phyloP scores from a whole-genome alignment of 2,113 vertebrate genomes.

The Heterocephalus glaber region DNA sequence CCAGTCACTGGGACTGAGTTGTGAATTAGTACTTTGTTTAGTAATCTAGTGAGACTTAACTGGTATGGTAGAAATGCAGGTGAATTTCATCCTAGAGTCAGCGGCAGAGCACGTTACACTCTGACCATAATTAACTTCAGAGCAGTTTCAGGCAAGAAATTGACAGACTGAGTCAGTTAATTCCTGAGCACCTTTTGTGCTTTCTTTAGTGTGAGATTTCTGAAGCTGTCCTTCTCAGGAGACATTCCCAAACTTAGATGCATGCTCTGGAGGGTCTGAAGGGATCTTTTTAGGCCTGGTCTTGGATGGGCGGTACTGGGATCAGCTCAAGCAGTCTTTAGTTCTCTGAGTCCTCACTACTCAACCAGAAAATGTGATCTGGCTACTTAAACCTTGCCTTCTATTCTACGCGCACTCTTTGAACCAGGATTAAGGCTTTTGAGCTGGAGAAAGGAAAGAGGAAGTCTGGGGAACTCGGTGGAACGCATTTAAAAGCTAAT shows the following conservation, averaged over 20 bases:
- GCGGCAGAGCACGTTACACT: not conserved
- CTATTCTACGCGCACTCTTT: not conserved
- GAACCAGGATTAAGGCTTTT: conserved; percentile 23
- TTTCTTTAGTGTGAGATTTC: not conserved
- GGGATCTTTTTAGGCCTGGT: not conserved
- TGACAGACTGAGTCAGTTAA: not conserved
- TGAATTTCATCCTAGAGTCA: conserved; percentile 8
- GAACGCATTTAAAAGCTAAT: not conserved
- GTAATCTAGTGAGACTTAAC: conserved; percentile 34
- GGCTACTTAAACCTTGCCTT: not conserved
- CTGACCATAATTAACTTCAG: not conserved
- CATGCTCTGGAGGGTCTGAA: not conserved
- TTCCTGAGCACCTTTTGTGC: not conserved
- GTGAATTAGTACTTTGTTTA: conserved; percentile 18
- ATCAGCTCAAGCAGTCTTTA: not conserved
- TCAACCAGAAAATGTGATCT: not conserved
- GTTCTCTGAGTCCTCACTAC: not conserved
- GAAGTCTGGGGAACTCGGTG: not conserved
- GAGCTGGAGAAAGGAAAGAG: not conserved
- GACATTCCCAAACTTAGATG: not conserved
- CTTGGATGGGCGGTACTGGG: not conserved
- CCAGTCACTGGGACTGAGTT: conserved; percentile 22
- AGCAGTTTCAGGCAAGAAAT: conserved; percentile 37
- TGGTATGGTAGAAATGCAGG: not conserved
- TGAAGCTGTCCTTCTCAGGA: not conserved